phyloP scores from a whole-genome alignment of 2,888 invertebrate species.

The Phasia obesa region DNA sequence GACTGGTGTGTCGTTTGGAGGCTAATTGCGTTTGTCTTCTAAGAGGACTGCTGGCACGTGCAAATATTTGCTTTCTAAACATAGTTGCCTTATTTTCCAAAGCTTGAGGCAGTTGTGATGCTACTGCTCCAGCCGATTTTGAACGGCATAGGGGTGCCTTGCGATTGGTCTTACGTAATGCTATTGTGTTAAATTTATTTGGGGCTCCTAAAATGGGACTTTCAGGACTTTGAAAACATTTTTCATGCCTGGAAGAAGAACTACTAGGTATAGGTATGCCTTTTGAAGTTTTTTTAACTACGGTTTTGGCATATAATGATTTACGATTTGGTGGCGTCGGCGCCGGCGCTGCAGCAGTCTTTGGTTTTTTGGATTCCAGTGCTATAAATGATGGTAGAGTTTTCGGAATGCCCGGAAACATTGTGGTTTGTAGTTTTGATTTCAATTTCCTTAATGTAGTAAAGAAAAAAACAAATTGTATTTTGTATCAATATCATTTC shows the following conservation, averaged over 20 bases:
- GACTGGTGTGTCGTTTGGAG: conserved; percentile 79
- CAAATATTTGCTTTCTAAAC: conserved; percentile 76
- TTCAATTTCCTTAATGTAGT: conserved; percentile 45
- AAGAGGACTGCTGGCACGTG: conserved; percentile 79
- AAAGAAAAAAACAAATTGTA: conserved; percentile 56
- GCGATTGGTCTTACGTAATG: conserved; percentile 79
- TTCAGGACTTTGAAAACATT: conserved; percentile 79
- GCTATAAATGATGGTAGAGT: conserved; percentile 84
- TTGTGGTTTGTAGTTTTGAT: conserved; percentile 61
- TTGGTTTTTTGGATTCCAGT: conserved; percentile 81
- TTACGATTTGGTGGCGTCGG: conserved; percentile 91
- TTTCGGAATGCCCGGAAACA: conserved; percentile 85
- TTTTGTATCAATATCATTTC: conserved; percentile 21
- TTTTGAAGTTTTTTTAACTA: conserved; percentile 84
- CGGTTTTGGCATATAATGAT: conserved; percentile 86
- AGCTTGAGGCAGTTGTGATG: conserved; percentile 73
- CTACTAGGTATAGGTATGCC: conserved; percentile 57
- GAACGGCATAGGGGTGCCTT: conserved; percentile 77
- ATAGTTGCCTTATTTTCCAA: conserved; percentile 72
- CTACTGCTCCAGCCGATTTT: conserved; percentile 80
- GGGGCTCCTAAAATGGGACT: conserved; percentile 74
- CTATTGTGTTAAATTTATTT: conserved; percentile 80
- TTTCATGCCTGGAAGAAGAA: conserved; percentile 75
- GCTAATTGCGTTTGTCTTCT: conserved; percentile 51
- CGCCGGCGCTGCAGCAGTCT: conserved; percentile 84